Evolutionary conservation across 2,113 vertebrate genomes (phyloP).

Genomic region (Cryptomyrus ogoouensis): DNA sequence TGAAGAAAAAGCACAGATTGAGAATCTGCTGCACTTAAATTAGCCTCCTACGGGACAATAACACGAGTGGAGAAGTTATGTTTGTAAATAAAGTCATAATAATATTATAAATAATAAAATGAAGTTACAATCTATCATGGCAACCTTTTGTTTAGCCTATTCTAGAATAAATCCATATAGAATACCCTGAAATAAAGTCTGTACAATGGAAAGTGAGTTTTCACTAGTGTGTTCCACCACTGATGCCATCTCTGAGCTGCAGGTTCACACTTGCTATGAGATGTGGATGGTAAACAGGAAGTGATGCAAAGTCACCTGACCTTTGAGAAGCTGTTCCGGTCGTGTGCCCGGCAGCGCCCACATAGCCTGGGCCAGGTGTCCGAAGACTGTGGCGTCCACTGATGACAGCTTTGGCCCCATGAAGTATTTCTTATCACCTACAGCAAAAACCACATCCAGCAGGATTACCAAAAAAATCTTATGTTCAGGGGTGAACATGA

Average conservation of each 20-base stretch:
- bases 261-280: neutral
- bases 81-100: neutral
- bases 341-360: slow-evolving; percentile 93
- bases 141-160: neutral
- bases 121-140: neutral
- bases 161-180: neutral
- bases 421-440: slow-evolving; percentile 96
- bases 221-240: neutral
- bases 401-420: slow-evolving; percentile 90
- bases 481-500: too few species aligned
- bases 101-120: neutral
- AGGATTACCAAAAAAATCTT: neutral
- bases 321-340: slow-evolving; percentile 90
- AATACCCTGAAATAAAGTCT: neutral
- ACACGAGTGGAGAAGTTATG: neutral
- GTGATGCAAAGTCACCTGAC: slow-evolving; percentile 48
- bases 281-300: neutral
- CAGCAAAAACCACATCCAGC: slow-evolving; percentile 13
- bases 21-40: neutral
- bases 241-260: neutral
- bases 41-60: neutral
- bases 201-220: neutral
- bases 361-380: slow-evolving; percentile 93
- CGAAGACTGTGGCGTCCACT: slow-evolving; percentile 90
- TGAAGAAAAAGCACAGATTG: neutral